Evolutionary conservation across 2,113 vertebrate genomes (phyloP), one percentile per base, ranked within the genome.

Genomic region (Corythornis madagascariensis): DNA sequence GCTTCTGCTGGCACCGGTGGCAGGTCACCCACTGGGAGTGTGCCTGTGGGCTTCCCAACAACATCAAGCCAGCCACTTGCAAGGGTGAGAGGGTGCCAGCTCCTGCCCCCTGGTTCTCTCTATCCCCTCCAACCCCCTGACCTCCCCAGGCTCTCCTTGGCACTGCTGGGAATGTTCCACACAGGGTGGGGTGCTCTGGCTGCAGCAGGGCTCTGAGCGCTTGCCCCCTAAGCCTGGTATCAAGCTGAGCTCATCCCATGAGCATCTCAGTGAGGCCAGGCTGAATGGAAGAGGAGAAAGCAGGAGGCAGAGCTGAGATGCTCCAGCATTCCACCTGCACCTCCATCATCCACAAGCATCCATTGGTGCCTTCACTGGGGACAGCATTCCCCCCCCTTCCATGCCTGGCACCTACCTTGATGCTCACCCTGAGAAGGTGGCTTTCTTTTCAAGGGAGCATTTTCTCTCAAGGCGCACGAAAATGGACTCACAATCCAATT

Each of bases 401-500:
- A 25, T 2, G 13, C 53, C 40, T 82, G 59, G 45, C 67, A 86
- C 59, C 47, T 72, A 22, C 35, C n/a, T 91, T 53, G 26, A 59
- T 69, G n/a, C 65, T 70, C 33, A 35, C 53, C 25, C 59, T 29
- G 50, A 72, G 67, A 92, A 93, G 66, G 55, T 73, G 89, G 63
- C 42, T 92, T 91, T 87, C 59, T 76, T 89, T 85, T 38, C 87
- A 26, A 42, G 33, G 50, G 55, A 89, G 66, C 42, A 40, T 93
- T 92, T 95, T 91, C 89, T 28, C 79, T 59, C 63, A 20, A 3
- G 0, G 78, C 71, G 87, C 85, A 93, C 79, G 91, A 92, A 94
- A 95, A 93, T 89, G 85, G 94, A 93, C 91, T 95, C 63, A 0
- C 94, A 93, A 91, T 95, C 85, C 95, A 94, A 94, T 94, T 94